Evolutionary conservation across 2,888 invertebrate species (phyloP).

Genomic region (Bellardia pandia): DNA sequence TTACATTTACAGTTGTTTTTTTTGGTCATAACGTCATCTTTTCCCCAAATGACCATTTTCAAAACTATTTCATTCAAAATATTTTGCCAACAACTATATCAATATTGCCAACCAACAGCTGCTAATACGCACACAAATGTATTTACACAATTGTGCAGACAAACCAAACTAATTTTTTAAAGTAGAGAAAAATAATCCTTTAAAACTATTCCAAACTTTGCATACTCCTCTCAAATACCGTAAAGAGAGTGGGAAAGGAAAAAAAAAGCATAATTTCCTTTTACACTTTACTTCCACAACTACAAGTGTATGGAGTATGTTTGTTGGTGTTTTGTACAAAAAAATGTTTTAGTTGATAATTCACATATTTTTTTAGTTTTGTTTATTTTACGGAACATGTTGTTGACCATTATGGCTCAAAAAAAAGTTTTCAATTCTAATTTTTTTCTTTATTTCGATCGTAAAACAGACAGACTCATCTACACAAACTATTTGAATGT

Average conservation of each 20-base stretch:
- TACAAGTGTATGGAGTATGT: constrained; percentile 4
- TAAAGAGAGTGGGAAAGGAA: not conserved
- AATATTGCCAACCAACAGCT: constrained; percentile 58
- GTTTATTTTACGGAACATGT: constrained; percentile 79
- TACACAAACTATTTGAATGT: constrained; percentile 6
- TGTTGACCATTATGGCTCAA: constrained; percentile 77
- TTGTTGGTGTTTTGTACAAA: constrained; percentile 16
- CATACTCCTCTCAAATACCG: not conserved
- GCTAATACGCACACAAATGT: constrained; percentile 17
- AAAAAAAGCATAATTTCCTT: constrained; percentile 24
- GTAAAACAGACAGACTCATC: not conserved
- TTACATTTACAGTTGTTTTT: constrained; percentile 2
- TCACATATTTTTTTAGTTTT: constrained; percentile 74
- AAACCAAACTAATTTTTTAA: constrained; percentile 21
- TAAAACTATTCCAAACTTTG: constrained; percentile 34
- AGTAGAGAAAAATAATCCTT: not conserved
- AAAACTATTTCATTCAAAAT: constrained; percentile 50
- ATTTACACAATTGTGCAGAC: not conserved
- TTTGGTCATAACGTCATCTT: constrained; percentile 38
- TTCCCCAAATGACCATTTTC: constrained; percentile 58
- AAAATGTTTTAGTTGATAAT: constrained; percentile 79
- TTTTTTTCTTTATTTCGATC: not conserved
- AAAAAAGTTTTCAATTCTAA: constrained; percentile 28
- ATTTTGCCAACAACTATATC: constrained; percentile 46
- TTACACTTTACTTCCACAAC: not conserved